Evolutionary conservation across 2,113 vertebrate genomes (phyloP).

Genomic region (Oreotrochilus melanogaster): DNA sequence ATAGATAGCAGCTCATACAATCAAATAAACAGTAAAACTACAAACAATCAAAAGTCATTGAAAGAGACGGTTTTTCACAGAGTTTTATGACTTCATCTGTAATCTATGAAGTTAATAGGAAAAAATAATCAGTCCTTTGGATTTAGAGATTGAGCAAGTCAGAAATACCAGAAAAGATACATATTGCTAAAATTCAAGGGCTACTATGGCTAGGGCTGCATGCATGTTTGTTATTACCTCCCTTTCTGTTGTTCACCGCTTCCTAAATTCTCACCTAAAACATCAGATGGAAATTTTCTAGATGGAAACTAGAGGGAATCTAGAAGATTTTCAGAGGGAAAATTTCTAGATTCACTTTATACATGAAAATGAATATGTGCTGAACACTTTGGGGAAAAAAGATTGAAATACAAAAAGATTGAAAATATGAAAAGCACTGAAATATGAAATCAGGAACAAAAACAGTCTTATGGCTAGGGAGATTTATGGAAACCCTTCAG

Average conservation of each 20-base stretch:
- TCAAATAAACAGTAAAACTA: neutral
- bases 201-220: neutral
- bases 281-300: neutral
- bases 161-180: neutral
- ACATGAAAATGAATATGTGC: neutral
- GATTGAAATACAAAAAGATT: neutral
- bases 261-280: neutral
- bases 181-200: neutral
- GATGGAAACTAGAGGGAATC: neutral
- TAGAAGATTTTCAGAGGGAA: too few relatives aligned
- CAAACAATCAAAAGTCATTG: neutral
- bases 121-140: neutral
- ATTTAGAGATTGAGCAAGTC: neutral
- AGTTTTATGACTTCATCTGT: neutral
- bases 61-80: neutral
- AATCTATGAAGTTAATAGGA: neutral
- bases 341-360: neutral
- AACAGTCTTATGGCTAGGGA: neutral
- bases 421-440: neutral
- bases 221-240: neutral
- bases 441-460: neutral
- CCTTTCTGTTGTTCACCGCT: neutral
- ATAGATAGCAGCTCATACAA: neutral
- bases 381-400: neutral
- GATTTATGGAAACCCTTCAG: neutral